These are phyloP conservation scores for Tetraneura akinire DNA, from an alignment of 1,140 invertebrate species.

Conservation along the genomic window DNA sequence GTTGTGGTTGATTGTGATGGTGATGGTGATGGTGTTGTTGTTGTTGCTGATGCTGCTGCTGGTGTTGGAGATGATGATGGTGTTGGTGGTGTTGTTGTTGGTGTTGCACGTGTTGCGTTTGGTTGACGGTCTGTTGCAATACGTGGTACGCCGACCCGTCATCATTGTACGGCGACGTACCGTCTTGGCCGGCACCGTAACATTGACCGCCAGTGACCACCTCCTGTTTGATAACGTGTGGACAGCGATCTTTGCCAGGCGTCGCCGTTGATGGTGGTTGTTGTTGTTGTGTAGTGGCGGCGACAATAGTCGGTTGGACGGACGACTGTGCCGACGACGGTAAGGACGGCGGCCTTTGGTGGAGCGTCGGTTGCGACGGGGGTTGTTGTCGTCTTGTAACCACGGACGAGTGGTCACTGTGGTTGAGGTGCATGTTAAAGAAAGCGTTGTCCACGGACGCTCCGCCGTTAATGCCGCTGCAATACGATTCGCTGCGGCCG, in stretches of 20 bases:
- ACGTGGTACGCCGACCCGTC: slow-evolving; percentile 42
- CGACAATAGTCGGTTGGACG: neutral
- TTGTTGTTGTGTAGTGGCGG: neutral
- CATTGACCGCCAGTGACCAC: neutral
- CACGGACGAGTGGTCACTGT: slow-evolving; percentile 53
- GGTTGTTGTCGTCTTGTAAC: slow-evolving; percentile 61
- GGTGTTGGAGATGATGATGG: slow-evolving; percentile 57
- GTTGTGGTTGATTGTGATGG: slow-evolving; percentile 56
- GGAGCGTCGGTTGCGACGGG: slow-evolving; percentile 53
- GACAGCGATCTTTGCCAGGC: slow-evolving; percentile 28
- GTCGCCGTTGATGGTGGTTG: slow-evolving; percentile 51
- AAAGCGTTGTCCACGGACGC: slow-evolving; percentile 50
- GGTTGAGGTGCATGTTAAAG: slow-evolving; percentile 56
- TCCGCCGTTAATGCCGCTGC: neutral
- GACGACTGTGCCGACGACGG: slow-evolving; percentile 52
- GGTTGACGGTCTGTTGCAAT: slow-evolving; percentile 56
- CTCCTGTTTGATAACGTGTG: slow-evolving; percentile 29
- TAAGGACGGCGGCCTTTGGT: slow-evolving; percentile 60
- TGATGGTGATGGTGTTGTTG: slow-evolving; percentile 56
- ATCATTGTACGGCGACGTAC: slow-evolving; percentile 23
- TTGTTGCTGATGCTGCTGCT: slow-evolving; percentile 54
- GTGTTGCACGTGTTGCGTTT: slow-evolving; percentile 56
- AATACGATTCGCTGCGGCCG: slow-evolving; percentile 28
- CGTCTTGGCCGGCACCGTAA: slow-evolving; percentile 23
- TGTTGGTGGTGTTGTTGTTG: slow-evolving; percentile 56